Evolutionary conservation across 2,888 invertebrate genomes (phyloP), one percentile per base, ranked within the genome.

Genomic region (Acronicta alni): DNA sequence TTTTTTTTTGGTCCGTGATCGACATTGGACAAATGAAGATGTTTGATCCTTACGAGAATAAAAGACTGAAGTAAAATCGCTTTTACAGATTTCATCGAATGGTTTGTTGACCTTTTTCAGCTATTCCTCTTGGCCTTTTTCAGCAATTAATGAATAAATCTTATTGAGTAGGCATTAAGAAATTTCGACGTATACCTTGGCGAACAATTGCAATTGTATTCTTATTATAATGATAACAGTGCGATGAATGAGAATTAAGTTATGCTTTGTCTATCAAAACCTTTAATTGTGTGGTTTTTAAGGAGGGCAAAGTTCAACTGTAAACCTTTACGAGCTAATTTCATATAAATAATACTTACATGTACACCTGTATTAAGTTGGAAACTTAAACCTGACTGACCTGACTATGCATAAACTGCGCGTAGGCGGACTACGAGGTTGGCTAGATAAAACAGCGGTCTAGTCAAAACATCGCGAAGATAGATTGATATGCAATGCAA

Each of bases 401-500:
- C 39, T 52, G 15, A 54, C 5, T 37, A 35, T 49, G 56, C 52
- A 55, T 35, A 26, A 43, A 17, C 32, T 17, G 20, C 16, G 47
- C 57, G 58, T 61, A 35, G 52, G 61, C 39, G 45, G 58, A 43
- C 51, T 30, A 38, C 45, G 18, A 42, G 32, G 45, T 16, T 39
- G 51, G 26, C 17, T 58, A 54, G 53, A 51, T 59, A 61, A 35
- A 49, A 45, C 59, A 59, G 9, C 35, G 30, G 38, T 51, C 44
- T 55, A 68, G 67, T 55, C 70, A 65, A 48, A 70, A 68, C 67
- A 68, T 52, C 20, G 46, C 9, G 7, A 35, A 1, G 17, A 20
- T n/a, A 39, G 7, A 18, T 41, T 30, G 7, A 15, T 45, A 18
- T 45, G 41, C 17, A 39, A 5, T 39, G 17, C 26, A 39, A 5